Evolutionary conservation across 2,888 invertebrate species (phyloP), one percentile per base, ranked within the genome.

Genomic region (Aproaerema taeniolella): DNA sequence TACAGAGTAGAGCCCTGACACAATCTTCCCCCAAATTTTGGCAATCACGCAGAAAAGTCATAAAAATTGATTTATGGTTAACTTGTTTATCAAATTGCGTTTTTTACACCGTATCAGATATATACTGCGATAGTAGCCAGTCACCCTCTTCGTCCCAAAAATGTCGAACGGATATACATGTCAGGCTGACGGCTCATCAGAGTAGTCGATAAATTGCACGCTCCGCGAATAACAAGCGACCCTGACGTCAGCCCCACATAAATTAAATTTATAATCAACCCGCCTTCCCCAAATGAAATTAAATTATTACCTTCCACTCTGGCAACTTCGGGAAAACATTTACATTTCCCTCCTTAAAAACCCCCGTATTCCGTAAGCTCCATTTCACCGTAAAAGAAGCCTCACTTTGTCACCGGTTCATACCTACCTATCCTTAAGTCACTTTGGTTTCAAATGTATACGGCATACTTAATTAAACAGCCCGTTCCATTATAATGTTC

Each of bases 211-310:
- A 74, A 78, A 72, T 68, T 60, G 68, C 67, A 70, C 70, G 71
- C 67, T 54, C 51, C 43, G 54, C 61, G 81, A 80, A 81, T 80
- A 79, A 66, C 72, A 80, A 81, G 68, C 67, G 69, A 67, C 43
- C 56, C 58, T 67, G 62, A 70, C 67, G 72, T 72, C 76, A 75
- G 61, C 67, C 67, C 65, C 66, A 73, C 73, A 81, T 78, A 78
- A 82, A 81, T 82, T 81, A 75, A 82, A 80, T 82, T 81, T 77
- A 81, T 81, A 82, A 81, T 81, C 77, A 81, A 78, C 75, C 67
- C 65, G 54, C 59, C 73, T 67, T 65, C 66, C 63, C 69, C 63
- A 70, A 75, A 76, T 71, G 61, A 77, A 80, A 81, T 81, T 75
- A 74, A 82, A 82, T 82, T 79, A 77, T 71, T 26, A 78, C 76